Base-by-base conservation (phyloP, 1,140 invertebrate genomes). In the Helicoverpa armigera region DNA sequence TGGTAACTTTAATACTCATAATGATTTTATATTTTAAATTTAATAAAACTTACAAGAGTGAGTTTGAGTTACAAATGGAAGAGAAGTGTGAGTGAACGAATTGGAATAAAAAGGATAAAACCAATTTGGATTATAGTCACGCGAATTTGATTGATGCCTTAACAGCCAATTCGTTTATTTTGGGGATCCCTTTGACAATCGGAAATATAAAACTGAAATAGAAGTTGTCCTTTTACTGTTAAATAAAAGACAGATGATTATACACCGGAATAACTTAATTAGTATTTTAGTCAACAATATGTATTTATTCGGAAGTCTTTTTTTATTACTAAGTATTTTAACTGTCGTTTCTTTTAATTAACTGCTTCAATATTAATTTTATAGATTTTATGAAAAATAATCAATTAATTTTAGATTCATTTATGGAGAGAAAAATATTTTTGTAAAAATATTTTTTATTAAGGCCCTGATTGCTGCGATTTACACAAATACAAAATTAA, bases 141-240 rank as follows among this genome's bases (percentile, higher is more conserved):
- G 14, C 54, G 10, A 50, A 29, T 54, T 65, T 65, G 58, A 73
- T 73, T 73, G 70, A 73, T 73, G 69, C 23, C 14, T 56, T 72
- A 2, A 10, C 13, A 72, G 23, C 16, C 50, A 53, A 31, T 35
- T 11, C 23, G 50, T 70, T 54, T 50, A 50, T 67, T n/a, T 67
- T 48, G 2, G 56, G 12, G 43, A 12, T 18, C 43, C 43, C 16
- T 18, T 16, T 11, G 0, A n/a, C 18, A 16, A 51, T 69, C 2
- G n/a, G 43, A 50, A 69, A 16, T 50, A 50, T 13, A 48, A 48
- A 18, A 18, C 50, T 50, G 43, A 50, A 50, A 69, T 50, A 50
- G 3, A 51, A 69, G 65, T 50, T 69, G 23, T 51, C 9, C 63
- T 69, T 69, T 51, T 69, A 69, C 43, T 69, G 43, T 51, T 43